A percentile compares a stretch with the other conserved stretches of the same genome.
Conservation (phyloP, 2,797 vertebrate species). For the Austrolebias charrua region DNA sequence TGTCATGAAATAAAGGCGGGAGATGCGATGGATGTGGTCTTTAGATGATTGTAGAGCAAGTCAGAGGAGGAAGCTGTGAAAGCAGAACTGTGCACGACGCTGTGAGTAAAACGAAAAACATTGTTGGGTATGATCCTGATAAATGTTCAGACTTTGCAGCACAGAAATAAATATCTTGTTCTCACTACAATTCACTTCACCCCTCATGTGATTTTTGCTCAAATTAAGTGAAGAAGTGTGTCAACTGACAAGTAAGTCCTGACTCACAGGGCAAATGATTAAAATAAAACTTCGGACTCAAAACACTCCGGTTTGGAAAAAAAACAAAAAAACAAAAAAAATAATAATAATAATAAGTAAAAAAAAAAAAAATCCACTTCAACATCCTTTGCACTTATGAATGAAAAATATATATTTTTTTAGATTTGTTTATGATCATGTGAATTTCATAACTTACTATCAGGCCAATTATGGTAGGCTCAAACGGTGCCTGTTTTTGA, state of each 20-base stretch:
- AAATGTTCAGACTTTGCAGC: neutral
- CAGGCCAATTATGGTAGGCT: neutral
- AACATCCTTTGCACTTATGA: neutral
- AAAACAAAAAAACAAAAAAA: no score
- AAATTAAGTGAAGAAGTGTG: conserved; percentile 9
- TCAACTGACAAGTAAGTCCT: conserved; percentile 5
- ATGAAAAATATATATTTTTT: neutral
- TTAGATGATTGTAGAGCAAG: conserved; percentile 19
- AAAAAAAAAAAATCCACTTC: no score
- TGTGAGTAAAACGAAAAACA: conserved; percentile 5
- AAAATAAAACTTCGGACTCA: neutral
- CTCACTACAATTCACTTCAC: conserved; percentile 13
- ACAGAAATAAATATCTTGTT: conserved; percentile 7
- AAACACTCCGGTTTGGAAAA: conserved; percentile 2
- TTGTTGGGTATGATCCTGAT: neutral
- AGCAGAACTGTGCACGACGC: conserved; percentile 4
- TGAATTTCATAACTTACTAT: neutral
- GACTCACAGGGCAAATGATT: conserved; percentile 1
- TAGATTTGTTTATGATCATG: neutral
- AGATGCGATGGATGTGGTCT: conserved; percentile 13
- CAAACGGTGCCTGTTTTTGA: neutral
- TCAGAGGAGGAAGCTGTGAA: conserved; percentile 3
- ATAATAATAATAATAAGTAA: no score
- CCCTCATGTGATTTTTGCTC: conserved; percentile 2
- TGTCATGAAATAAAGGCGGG: conserved; percentile 17